Percentiles rank a stretch among this genome's conserved stretches.
phyloP scores from a whole-genome alignment of 2,888 invertebrate genomes.

The Eledona agricola region DNA sequence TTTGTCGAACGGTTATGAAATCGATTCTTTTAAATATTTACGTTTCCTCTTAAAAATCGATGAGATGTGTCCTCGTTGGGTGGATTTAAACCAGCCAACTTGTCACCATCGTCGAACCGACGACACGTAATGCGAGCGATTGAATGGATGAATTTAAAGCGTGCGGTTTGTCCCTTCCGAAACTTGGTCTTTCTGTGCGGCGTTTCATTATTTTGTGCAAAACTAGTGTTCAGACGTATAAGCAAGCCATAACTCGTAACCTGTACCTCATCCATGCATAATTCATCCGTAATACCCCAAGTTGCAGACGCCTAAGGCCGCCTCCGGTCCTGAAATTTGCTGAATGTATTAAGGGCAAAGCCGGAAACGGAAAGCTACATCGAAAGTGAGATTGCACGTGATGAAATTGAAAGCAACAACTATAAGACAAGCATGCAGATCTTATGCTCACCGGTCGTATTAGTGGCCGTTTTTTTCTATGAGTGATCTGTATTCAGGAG shows the following conservation, averaged over 20 bases:
- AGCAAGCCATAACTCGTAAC: slow-evolving; percentile 45
- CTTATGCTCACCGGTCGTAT: slow-evolving; percentile 16
- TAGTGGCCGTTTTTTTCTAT: slow-evolving; percentile 9
- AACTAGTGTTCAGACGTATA: slow-evolving; percentile 41
- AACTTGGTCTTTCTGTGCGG: too few species aligned
- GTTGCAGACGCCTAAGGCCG: slow-evolving; percentile 36
- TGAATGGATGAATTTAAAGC: slow-evolving; percentile 4
- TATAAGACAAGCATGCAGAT: slow-evolving; percentile 33
- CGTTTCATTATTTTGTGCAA: slow-evolving; percentile 45
- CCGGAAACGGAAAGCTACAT: slow-evolving; percentile 41
- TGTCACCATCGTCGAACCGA: too few species aligned
- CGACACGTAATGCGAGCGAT: neutral
- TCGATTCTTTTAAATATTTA: too few species aligned
- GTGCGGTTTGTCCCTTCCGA: too few species aligned
- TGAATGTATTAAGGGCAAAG: slow-evolving; percentile 44
- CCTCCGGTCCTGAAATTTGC: slow-evolving; percentile 44
- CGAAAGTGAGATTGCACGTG: slow-evolving; percentile 43
- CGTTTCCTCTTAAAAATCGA: too few species aligned
- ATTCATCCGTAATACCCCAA: slow-evolving; percentile 45
- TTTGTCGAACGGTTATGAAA: too few species aligned
- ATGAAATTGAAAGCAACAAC: slow-evolving; percentile 36
- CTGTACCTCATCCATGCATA: slow-evolving; percentile 43
- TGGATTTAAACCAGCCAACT: too few species aligned
- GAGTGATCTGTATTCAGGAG: slow-evolving; percentile 29
- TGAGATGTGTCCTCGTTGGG: too few species aligned